Conservation (phyloP, 2,888 invertebrate species). For the Lycaena phlaeas region DNA sequence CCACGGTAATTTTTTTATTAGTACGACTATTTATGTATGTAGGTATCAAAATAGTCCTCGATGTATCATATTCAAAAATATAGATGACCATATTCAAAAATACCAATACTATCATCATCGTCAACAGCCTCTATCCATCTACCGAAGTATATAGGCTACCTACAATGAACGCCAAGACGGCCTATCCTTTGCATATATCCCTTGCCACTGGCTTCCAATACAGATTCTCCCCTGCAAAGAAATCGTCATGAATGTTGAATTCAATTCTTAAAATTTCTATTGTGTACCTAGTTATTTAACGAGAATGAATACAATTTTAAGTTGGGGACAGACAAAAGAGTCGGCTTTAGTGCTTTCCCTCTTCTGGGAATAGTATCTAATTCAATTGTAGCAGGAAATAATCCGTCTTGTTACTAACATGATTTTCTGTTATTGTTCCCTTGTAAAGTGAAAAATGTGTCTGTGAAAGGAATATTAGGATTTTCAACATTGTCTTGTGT, state of each 20-base stretch:
- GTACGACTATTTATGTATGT: no score
- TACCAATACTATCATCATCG: no score
- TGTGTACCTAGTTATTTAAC: neutral
- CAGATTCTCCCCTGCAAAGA: no score
- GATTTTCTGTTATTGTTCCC: neutral
- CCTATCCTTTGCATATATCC: no score
- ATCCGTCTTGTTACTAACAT: neutral
- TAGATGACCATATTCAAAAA: no score
- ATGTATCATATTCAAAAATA: no score
- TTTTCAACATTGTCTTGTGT: neutral
- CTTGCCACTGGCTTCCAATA: no score
- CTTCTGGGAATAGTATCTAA: neutral
- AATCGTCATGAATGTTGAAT: neutral
- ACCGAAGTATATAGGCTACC: no score
- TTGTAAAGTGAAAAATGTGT: neutral
- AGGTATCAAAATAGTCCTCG: no score
- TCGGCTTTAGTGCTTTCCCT: neutral
- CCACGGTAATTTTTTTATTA: no score
- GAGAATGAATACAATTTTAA: neutral
- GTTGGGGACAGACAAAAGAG: neutral
- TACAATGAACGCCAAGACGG: no score
- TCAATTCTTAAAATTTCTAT: neutral
- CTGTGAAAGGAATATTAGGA: neutral
- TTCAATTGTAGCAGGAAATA: neutral
- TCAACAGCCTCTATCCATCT: no score